Base-by-base conservation (phyloP, 2,888 invertebrate species). In the Meghimatium bilineatum region DNA sequence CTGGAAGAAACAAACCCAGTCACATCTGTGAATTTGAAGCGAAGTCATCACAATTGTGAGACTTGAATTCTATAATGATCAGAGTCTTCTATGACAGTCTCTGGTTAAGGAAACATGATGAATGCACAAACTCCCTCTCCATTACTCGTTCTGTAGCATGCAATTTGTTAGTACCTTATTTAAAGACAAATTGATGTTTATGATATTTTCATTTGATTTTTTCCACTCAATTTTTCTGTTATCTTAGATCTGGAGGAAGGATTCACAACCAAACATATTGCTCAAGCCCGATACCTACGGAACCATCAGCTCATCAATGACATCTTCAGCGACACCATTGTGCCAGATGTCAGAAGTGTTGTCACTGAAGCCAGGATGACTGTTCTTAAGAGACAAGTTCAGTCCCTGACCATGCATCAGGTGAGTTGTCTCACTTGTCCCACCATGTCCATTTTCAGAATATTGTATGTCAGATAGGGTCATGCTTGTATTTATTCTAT, bases 301-400 rank as follows among this genome's bases (percentile, higher is more conserved):
- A 99, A 99, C 94, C 99, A 99, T 93, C 96, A 98, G 0, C 95
- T 99, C 76, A 98, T 99, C 91, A 98, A 98, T 93, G 99, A 99
- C 94, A 97, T 99, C 91, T 99, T 99, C 94, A 98, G 98, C 1
- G 98, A 99, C 92, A 96, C 96, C 0, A 97, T 98, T 0, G 98
- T 99, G n/a, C 99, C 99, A 0, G 99, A 99, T 93, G 97, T 98
- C 0, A 95, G 99, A 8, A 98, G 98, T 3, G 98, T 99, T 34
- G 98, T 99, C 56, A 99, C 99, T 26, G 91, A 92, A 32, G 90
- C 91, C 1, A 90, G 94, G 67, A 98, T 99, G 98, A 97, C 91
- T 94, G 97, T 97, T 8, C 94, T 99, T 52, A 97, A 97, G 91
- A 95, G 98, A 87, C 99, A 99, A 95, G 99, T 99, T 1, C 97